Evolutionary conservation across 2,113 vertebrate genomes (phyloP).

Genomic region (Notothenia rossii): DNA sequence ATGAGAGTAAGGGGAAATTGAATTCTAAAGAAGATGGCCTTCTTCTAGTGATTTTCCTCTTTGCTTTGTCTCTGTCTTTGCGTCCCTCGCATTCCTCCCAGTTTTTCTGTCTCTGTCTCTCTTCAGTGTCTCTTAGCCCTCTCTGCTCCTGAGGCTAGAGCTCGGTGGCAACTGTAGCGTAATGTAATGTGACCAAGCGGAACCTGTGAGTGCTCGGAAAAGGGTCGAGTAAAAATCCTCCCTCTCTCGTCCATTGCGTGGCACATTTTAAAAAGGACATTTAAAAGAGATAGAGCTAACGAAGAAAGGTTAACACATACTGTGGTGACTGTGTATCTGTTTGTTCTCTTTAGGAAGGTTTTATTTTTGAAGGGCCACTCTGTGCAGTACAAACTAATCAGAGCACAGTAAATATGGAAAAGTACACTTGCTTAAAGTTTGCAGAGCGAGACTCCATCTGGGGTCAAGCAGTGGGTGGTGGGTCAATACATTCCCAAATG

Average conservation of each 20-base stretch:
- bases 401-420: slow-evolving; percentile 33
- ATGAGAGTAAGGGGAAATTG: slow-evolving; percentile 17
- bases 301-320: slow-evolving; percentile 48
- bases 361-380: slow-evolving; percentile 1
- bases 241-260: slow-evolving; percentile 57
- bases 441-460: not conserved
- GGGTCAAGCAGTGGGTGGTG: slow-evolving; percentile 53
- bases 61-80: slow-evolving; percentile 24
- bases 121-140: slow-evolving; percentile 56
- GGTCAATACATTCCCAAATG: slow-evolving; percentile 42
- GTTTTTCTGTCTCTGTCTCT: slow-evolving; percentile 41
- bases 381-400: slow-evolving; percentile 36
- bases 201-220: slow-evolving; percentile 75
- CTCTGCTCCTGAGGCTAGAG: slow-evolving; percentile 68
- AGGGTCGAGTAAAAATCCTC: slow-evolving; percentile 73
- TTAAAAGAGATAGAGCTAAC: slow-evolving; percentile 62
- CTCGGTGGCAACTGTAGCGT: slow-evolving; percentile 78
- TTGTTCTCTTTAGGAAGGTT: slow-evolving; percentile 22
- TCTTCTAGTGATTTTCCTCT: slow-evolving; percentile 1
- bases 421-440: slow-evolving; percentile 43
- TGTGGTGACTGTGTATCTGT: slow-evolving; percentile 28
- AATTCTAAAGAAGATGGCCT: slow-evolving; percentile 32
- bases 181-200: slow-evolving; percentile 76
- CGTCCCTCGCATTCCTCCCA: slow-evolving; percentile 29
- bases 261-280: slow-evolving; percentile 69